phyloP scores from a whole-genome alignment of 1,140 invertebrate species.

The Drosophila tani region DNA sequence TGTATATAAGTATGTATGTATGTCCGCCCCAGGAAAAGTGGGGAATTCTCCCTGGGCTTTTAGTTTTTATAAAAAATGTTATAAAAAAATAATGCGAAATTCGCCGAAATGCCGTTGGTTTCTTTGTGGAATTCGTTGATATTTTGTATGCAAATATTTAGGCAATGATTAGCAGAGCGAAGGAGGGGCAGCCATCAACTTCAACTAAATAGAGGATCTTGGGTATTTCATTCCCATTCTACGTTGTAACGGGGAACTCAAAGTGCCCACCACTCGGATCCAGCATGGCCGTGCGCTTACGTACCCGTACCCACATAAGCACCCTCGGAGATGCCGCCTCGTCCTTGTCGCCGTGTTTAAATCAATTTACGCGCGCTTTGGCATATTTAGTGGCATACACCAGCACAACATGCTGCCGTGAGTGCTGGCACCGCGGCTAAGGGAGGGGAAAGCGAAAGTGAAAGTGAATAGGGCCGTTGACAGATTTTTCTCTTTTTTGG shows the following conservation, averaged over 20 bases:
- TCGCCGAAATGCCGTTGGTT: conserved; percentile 14
- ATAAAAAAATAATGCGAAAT: conserved; percentile 24
- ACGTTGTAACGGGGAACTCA: conserved; percentile 4
- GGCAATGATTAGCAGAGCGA: conserved; percentile 37
- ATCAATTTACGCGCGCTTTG: conserved; percentile 80
- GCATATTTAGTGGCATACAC: conserved; percentile 75
- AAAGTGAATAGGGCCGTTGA: conserved; percentile 75
- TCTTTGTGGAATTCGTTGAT: conserved; percentile 30
- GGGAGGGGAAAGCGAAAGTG: not conserved
- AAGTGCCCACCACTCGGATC: conserved; percentile 25
- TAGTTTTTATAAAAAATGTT: conserved; percentile 17
- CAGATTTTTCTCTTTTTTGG: conserved; percentile 77
- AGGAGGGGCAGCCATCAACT: conserved; percentile 18
- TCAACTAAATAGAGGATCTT: conserved; percentile 20
- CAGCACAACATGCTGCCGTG: conserved; percentile 50
- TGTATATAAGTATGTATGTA: not conserved
- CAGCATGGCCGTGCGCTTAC: conserved; percentile 2
- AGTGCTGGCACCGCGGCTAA: conserved; percentile 10
- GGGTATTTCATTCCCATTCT: no score
- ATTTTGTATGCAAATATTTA: conserved; percentile 35
- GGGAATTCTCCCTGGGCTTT: not conserved
- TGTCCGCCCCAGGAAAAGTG: not conserved
- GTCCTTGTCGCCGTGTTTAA: conserved; percentile 72
- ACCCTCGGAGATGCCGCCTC: conserved; percentile 26
- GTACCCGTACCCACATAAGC: conserved; percentile 29